phyloP scores from a whole-genome alignment of 2,797 vertebrate genomes.

The Onychomys arenicola region DNA sequence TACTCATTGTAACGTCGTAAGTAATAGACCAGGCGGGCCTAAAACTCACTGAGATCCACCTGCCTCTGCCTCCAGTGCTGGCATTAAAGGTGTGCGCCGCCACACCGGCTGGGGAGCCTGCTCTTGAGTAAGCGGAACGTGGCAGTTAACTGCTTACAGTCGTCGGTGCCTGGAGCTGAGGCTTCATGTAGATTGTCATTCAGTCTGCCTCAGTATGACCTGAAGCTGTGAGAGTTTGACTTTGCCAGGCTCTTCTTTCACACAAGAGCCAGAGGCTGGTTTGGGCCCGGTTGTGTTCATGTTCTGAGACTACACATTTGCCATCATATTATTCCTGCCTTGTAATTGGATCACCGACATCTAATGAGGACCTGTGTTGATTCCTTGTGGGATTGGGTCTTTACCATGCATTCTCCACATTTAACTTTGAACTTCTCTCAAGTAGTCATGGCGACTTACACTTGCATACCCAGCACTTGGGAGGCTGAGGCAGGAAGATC shows the following conservation, averaged over 20 bases:
- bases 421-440: not conserved
- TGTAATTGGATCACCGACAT: not conserved
- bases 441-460: not conserved
- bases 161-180: not conserved
- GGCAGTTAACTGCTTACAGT: not conserved
- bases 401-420: not conserved
- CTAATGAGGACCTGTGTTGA: not conserved
- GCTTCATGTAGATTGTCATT: not conserved
- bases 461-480: not conserved
- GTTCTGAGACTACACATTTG: not conserved
- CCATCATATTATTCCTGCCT: not conserved
- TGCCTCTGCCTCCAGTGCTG: too few relatives aligned
- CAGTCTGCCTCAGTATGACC: not conserved
- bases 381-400: not conserved
- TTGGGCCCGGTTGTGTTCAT: not conserved
- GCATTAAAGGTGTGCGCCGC: not conserved
- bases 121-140: not conserved
- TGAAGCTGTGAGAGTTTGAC: not conserved
- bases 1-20: too few relatives aligned
- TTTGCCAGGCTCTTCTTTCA: not conserved
- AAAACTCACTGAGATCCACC: not conserved
- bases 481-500: not conserved
- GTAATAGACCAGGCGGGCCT: not conserved
- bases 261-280: not conserved
- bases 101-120: not conserved